Evolutionary conservation across 2,888 invertebrate genomes (phyloP).

Genomic region (Drosophila nr. medialis): DNA sequence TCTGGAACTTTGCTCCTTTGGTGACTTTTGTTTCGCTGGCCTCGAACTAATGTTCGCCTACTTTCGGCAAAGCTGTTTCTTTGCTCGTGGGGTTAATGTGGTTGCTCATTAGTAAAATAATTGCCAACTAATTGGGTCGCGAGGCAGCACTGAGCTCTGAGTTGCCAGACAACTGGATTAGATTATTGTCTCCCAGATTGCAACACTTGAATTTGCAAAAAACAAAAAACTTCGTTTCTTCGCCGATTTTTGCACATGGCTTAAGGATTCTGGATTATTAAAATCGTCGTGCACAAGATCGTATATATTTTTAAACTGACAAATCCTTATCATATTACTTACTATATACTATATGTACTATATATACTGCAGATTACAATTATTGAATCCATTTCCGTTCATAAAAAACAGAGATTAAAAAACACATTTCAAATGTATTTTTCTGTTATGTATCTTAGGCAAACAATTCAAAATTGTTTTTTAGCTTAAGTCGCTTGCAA

Average conservation of each 20-base stretch:
- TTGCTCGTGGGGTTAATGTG: conserved; percentile 54
- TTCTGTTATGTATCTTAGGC: background rate
- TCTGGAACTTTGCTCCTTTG: conserved; percentile 13
- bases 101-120: conserved; percentile 71
- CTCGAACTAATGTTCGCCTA: conserved; percentile 38
- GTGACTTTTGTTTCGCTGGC: conserved; percentile 24
- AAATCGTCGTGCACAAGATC: background rate
- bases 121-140: conserved; percentile 74
- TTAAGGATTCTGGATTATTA: background rate
- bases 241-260: background rate
- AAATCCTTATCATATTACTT: background rate
- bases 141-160: conserved; percentile 9
- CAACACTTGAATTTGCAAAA: conserved; percentile 9
- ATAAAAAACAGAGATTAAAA: background rate
- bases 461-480: background rate
- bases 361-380: too few relatives aligned
- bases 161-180: conserved; percentile 38
- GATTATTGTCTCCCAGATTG: conserved; percentile 37
- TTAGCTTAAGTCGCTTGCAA: background rate
- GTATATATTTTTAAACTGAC: background rate
- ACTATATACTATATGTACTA: background rate
- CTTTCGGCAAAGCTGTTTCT: conserved; percentile 19
- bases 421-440: background rate
- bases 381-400: background rate
- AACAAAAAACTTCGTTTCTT: background rate